phyloP scores from a whole-genome alignment of 2,888 invertebrate species.

The Meganola albula region DNA sequence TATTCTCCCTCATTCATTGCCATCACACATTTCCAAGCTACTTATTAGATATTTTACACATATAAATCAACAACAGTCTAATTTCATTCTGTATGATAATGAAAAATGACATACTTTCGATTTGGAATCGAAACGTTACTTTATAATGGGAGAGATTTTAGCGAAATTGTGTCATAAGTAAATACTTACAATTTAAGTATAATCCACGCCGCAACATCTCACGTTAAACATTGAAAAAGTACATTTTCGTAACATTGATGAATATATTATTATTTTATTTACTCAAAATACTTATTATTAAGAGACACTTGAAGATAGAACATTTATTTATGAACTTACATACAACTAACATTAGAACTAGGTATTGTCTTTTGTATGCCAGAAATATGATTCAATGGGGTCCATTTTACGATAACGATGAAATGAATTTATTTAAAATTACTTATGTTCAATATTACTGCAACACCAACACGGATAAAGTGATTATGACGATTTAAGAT shows the following conservation, averaged over 20 bases:
- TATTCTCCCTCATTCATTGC: slow-evolving; percentile 32
- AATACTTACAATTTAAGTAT: slow-evolving; percentile 8
- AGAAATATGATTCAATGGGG: slow-evolving; percentile 67
- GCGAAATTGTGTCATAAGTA: slow-evolving; percentile 18
- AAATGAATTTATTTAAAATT: slow-evolving; percentile 39
- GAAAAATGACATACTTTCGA: slow-evolving; percentile 34
- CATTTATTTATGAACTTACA: slow-evolving; percentile 74
- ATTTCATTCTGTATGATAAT: slow-evolving; percentile 40
- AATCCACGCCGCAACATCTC: slow-evolving; percentile 26
- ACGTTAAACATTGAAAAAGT: slow-evolving; percentile 53
- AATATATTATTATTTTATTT: slow-evolving; percentile 54
- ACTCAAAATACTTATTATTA: slow-evolving; percentile 70
- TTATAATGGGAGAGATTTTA: slow-evolving; percentile 28
- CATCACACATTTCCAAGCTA: slow-evolving; percentile 37
- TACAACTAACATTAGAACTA: slow-evolving; percentile 77
- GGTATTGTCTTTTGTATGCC: slow-evolving; percentile 79
- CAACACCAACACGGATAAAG: slow-evolving; percentile 55
- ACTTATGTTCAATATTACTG: slow-evolving; percentile 50
- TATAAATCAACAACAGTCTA: slow-evolving; percentile 54
- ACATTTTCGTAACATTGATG: slow-evolving; percentile 56
- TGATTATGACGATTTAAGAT: slow-evolving; percentile 45
- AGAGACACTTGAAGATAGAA: slow-evolving; percentile 76
- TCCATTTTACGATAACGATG: slow-evolving; percentile 47
- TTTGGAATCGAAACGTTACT: slow-evolving; percentile 30
- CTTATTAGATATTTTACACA: slow-evolving; percentile 39